Evolutionary conservation across 2,888 invertebrate species (phyloP).

Genomic region (Coelopa pilipes): DNA sequence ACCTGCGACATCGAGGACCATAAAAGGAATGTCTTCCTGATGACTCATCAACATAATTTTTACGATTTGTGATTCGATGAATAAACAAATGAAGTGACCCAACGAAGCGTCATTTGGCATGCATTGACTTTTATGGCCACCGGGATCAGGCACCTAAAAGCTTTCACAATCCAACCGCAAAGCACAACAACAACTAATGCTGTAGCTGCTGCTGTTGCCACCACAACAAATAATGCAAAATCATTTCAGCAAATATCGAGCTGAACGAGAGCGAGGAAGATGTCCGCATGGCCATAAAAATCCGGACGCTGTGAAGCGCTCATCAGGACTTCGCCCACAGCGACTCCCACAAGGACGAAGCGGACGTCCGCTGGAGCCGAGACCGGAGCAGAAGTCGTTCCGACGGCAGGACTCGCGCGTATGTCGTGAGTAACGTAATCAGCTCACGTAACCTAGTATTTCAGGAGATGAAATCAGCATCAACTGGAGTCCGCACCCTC

Average conservation of each 20-base stretch:
- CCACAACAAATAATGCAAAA: slow-evolving; percentile 27
- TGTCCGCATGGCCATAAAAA: slow-evolving; percentile 52
- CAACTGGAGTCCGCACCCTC: slow-evolving; percentile 33
- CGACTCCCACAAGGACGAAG: slow-evolving; percentile 48
- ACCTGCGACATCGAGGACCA: slow-evolving; percentile 48
- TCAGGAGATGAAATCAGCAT: slow-evolving; percentile 63
- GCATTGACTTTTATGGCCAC: slow-evolving; percentile 36
- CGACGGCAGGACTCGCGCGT: slow-evolving; percentile 25
- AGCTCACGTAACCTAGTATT: slow-evolving; percentile 55
- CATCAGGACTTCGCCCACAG: slow-evolving; percentile 53
- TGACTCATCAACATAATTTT: slow-evolving; percentile 62
- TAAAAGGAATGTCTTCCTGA: slow-evolving; percentile 59
- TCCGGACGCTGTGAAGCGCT: slow-evolving; percentile 54
- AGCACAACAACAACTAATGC: neutral
- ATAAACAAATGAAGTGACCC: slow-evolving; percentile 56
- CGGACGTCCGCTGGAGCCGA: neutral
- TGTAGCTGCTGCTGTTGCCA: neutral
- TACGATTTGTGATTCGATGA: slow-evolving; percentile 58
- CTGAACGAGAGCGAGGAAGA: slow-evolving; percentile 10
- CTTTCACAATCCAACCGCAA: neutral
- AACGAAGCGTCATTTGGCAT: slow-evolving; percentile 28
- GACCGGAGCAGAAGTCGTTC: slow-evolving; percentile 1
- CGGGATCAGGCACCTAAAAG: slow-evolving; percentile 18
- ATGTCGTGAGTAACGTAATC: slow-evolving; percentile 53
- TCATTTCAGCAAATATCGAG: slow-evolving; percentile 21